phyloP scores from a whole-genome alignment of 2,113 vertebrate genomes.

The Caranx melampygus region DNA sequence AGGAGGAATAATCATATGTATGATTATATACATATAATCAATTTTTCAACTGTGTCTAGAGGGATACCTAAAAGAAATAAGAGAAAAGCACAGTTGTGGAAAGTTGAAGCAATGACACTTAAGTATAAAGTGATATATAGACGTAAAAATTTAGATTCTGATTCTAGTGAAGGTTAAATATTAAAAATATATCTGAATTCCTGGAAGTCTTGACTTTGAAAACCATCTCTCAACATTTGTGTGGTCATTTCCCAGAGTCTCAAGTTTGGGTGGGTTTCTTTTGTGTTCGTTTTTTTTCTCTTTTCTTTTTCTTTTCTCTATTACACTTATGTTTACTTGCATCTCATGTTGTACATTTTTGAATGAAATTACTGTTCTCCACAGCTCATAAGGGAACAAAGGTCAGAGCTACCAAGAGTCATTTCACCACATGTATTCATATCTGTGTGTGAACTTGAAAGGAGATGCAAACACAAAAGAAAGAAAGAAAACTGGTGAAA shows the following conservation, averaged over 20 bases:
- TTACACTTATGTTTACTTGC: too few relatives aligned
- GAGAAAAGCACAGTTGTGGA: background rate
- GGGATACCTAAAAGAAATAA: background rate
- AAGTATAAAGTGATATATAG: background rate
- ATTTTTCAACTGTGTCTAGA: too few relatives aligned
- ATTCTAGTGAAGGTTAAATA: too few relatives aligned
- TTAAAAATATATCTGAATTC: too few relatives aligned
- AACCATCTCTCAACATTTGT: too few relatives aligned
- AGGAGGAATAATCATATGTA: too few relatives aligned
- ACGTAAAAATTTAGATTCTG: background rate
- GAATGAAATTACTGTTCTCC: background rate
- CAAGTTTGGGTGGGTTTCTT: background rate
- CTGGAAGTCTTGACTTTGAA: too few relatives aligned
- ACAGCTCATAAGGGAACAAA: background rate
- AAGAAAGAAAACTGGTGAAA: too few relatives aligned
- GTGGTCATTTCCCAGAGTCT: too few relatives aligned
- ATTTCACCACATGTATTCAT: background rate
- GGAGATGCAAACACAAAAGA: too few relatives aligned
- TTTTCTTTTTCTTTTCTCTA: background rate
- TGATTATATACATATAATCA: too few relatives aligned
- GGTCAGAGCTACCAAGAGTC: background rate
- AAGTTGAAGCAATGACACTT: background rate
- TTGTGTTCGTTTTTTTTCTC: background rate
- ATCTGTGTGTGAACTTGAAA: too few relatives aligned
- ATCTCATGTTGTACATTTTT: background rate